Conservation (phyloP, 2,113 vertebrate genomes). For the Oreotragus oreotragus region DNA sequence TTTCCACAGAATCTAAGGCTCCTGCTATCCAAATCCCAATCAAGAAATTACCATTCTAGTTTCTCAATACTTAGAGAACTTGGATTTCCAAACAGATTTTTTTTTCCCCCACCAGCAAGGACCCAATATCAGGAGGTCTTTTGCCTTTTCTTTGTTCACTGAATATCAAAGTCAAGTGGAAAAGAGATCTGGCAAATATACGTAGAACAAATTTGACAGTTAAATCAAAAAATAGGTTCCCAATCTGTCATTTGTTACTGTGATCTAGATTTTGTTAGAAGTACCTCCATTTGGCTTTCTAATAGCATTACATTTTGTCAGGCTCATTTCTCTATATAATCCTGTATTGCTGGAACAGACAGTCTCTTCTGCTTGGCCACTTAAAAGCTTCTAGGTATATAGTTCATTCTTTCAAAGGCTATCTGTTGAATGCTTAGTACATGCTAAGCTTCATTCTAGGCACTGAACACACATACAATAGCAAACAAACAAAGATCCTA, state of each 20-base stretch:
- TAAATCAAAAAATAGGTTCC: conserved; percentile 74
- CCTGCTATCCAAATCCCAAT: neutral
- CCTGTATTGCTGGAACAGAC: conserved; percentile 18
- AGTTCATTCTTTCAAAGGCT: neutral
- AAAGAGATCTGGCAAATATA: conserved; percentile 83
- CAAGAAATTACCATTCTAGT: neutral
- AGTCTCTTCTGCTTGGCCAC: neutral
- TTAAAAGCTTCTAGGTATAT: neutral
- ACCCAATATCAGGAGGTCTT: conserved; percentile 72
- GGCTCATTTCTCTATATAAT: conserved; percentile 61
- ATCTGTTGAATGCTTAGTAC: neutral
- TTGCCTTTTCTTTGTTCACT: conserved; percentile 85
- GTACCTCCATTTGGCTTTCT: conserved; percentile 73
- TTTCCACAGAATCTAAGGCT: neutral
- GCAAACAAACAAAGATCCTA: conserved; percentile 46
- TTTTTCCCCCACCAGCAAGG: conserved; percentile 63
- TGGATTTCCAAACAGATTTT: conserved; percentile 61
- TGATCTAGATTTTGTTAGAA: conserved; percentile 78
- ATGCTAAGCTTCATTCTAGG: neutral
- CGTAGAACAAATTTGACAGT: conserved; percentile 87
- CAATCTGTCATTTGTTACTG: conserved; percentile 74
- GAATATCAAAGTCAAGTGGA: conserved; percentile 91
- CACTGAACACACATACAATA: neutral
- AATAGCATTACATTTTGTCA: conserved; percentile 37
- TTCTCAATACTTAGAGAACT: neutral